Evolutionary conservation across 2,113 vertebrate genomes (phyloP), one percentile per base, ranked within the genome.

Genomic region (Leucoraja erinaceus): DNA sequence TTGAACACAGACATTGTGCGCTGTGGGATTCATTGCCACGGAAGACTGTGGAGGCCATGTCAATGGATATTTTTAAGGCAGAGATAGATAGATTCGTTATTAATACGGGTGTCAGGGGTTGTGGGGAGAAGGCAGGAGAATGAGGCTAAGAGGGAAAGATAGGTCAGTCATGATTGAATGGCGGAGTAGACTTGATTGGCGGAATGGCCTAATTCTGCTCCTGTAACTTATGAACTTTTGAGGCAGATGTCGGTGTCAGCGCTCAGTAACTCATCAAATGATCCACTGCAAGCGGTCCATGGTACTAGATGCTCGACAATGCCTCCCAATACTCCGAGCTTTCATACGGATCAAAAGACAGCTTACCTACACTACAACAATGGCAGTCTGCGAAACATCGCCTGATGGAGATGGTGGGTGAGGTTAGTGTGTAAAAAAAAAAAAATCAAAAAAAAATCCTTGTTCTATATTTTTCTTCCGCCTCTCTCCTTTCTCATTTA

Each of bases 241-340:
- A 59, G 28, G 56, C 54, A 59, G 56, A 66, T 88, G 28, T 63
- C 56, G 59, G 3, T 7, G 28, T 88, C n/a, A 61, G 59, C 14
- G 59, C 59, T 86, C 25, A 14, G 54, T n/a, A 56, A 61, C 28
- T 63, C 56, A 16, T 88, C 83, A 63, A 88, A 88, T 88, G 28
- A 88, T n/a, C 83, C 83, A 63, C 63, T 88, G 83, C 63, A 63
- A 33, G n/a, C 59, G 10, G 81, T 88, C 83, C 83, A 88, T 86
- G 81, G 81, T 86, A 59, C 81, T 54, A 59, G 25, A 86, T 86
- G 81, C 81, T 86, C 54, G 25, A 10, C 25, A 25, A 61, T 22
- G 12, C 1, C 81, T 86, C 54, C 25, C 81, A n/a, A n/a, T 61
- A 86, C 63, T 88, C 63, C 59, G n/a, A 6, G 16, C 83, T 14